Percentiles rank a stretch among this genome's conserved stretches.
Conservation (phyloP, 2,113 vertebrate genomes). For the Pteropus alecto region DNA sequence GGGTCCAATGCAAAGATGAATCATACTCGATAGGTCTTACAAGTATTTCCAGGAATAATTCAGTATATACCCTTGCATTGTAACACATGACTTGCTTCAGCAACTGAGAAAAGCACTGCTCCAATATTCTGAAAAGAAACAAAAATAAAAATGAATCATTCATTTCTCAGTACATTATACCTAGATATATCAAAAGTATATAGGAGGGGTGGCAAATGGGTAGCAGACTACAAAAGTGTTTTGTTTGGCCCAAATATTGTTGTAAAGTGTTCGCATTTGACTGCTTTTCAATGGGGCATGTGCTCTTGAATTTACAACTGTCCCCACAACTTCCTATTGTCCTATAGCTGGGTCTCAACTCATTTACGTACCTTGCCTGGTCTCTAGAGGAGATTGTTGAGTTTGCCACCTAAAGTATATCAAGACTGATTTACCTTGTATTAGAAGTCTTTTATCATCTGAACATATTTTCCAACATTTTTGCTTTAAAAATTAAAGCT, state of each 20-base stretch:
- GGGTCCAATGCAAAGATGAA: neutral
- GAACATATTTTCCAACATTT: neutral
- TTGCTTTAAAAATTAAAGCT: slow-evolving; percentile 2
- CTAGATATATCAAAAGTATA: neutral
- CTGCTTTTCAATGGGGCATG: rapidly evolving
- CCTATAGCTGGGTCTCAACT: neutral
- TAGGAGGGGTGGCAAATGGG: no score
- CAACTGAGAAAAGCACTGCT: neutral
- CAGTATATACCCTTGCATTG: no score
- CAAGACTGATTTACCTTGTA: neutral
- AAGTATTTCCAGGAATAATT: neutral
- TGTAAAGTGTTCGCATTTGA: neutral
- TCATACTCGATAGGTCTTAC: neutral
- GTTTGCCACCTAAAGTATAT: neutral
- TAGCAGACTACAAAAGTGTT: neutral
- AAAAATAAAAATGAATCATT: neutral
- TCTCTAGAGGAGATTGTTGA: neutral
- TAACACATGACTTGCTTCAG: neutral
- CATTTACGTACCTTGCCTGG: neutral
- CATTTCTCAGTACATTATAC: neutral
- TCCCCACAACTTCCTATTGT: no score
- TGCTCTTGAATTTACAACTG: neutral
- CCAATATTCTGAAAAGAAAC: neutral
- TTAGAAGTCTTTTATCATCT: neutral
- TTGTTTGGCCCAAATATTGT: neutral